Evolutionary conservation across 2,113 vertebrate genomes (phyloP).

Genomic region (Catharus minimus): DNA sequence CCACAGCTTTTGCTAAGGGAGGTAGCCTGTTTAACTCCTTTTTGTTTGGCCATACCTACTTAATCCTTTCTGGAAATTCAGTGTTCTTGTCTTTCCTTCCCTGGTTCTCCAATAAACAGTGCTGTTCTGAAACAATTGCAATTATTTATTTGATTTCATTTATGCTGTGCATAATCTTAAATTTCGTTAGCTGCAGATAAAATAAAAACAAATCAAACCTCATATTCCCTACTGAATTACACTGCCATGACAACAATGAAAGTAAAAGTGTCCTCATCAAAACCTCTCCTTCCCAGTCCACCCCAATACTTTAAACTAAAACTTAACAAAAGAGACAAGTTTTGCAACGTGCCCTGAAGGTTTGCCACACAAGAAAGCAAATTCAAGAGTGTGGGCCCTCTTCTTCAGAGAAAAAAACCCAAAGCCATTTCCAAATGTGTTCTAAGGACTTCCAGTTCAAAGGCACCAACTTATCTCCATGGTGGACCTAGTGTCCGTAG

Average conservation of each 20-base stretch:
- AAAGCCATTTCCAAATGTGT: neutral
- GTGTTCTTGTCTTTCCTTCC: neutral
- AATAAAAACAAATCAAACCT: constrained; percentile 41
- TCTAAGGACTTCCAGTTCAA: neutral
- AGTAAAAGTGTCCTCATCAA: constrained; percentile 41
- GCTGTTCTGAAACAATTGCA: constrained; percentile 34
- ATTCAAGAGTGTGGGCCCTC: neutral
- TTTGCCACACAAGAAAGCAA: neutral
- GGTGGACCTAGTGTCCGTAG: neutral
- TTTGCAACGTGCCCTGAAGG: constrained; percentile 2
- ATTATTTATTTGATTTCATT: constrained; percentile 51
- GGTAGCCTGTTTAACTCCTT: neutral
- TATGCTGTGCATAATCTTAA: neutral
- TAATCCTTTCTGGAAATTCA: constrained; percentile 41
- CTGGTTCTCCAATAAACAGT: constrained; percentile 27
- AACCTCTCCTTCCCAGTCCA: neutral
- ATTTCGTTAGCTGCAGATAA: constrained; percentile 26
- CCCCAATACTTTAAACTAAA: neutral
- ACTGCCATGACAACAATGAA: constrained; percentile 37
- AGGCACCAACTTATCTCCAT: neutral
- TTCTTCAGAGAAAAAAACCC: neutral
- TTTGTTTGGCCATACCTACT: neutral
- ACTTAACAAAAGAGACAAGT: constrained; percentile 19
- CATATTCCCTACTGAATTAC: neutral
- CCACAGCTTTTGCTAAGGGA: neutral